Percentiles rank a stretch among this genome's conserved stretches.
phyloP scores from a whole-genome alignment of 2,888 invertebrate genomes.

The Lepeophtheirus nordmannii region DNA sequence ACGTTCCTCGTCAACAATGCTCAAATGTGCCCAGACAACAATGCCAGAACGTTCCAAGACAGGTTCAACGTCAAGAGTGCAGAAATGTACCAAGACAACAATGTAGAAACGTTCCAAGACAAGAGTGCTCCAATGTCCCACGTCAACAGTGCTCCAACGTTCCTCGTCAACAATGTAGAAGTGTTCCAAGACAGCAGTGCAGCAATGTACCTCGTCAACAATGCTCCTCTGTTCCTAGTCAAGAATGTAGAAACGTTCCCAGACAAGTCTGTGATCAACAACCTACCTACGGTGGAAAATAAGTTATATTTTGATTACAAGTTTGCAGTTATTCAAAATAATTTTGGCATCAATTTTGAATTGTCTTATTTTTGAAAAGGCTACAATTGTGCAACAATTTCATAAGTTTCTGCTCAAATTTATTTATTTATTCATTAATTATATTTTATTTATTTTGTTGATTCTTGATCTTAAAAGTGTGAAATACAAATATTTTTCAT shows the following conservation, averaged over 20 bases:
- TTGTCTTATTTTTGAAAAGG: no score
- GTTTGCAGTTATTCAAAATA: no score
- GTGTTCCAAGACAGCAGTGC: slow-evolving; percentile 14
- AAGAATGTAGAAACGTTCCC: slow-evolving; percentile 12
- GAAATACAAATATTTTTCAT: no score
- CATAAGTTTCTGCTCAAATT: no score
- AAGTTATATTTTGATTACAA: no score
- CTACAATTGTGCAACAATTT: no score
- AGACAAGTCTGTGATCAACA: slow-evolving; percentile 10
- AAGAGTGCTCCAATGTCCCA: slow-evolving; percentile 12
- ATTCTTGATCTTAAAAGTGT: no score
- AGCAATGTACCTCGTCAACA: neutral
- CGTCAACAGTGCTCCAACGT: neutral
- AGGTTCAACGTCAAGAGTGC: slow-evolving; percentile 6
- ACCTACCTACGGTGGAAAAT: slow-evolving; percentile 10
- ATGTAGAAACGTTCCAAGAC: slow-evolving; percentile 9
- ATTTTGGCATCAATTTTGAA: no score
- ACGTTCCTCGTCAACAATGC: slow-evolving; percentile 8
- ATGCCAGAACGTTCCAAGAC: slow-evolving; percentile 14
- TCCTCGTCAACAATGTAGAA: slow-evolving; percentile 13
- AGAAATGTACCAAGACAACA: neutral
- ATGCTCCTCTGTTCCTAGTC: neutral
- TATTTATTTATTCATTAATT: no score
- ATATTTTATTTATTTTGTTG: no score
- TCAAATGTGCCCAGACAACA: slow-evolving; percentile 7